Evolutionary conservation across 2,888 invertebrate species (phyloP).

Genomic region (Erebia palarica): DNA sequence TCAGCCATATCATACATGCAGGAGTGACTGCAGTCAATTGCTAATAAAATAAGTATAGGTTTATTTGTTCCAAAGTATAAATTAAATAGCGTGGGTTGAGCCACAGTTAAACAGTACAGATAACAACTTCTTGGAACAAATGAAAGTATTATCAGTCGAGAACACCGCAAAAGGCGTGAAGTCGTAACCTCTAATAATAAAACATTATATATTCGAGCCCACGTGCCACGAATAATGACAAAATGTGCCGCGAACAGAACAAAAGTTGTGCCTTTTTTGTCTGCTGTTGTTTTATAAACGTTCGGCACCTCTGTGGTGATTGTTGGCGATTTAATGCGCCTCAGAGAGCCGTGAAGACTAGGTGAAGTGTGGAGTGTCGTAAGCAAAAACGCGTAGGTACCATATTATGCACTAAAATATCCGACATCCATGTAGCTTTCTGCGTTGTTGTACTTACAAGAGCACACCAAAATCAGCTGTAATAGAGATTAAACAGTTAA

Average conservation of each 20-base stretch:
- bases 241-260: constrained; percentile 67
- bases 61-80: background rate
- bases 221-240: constrained; percentile 78
- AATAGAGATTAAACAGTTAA: too few species aligned
- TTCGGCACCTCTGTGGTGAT: constrained; percentile 64
- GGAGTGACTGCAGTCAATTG: too few species aligned
- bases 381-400: background rate
- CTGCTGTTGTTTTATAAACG: constrained; percentile 59
- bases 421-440: background rate
- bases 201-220: constrained; percentile 80
- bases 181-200: constrained; percentile 77
- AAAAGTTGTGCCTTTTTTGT: constrained; percentile 68
- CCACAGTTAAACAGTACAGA: constrained; percentile 48
- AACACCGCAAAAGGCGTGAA: constrained; percentile 74
- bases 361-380: constrained; percentile 1
- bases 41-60: constrained; percentile 13
- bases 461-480: too few species aligned
- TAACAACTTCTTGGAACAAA: constrained; percentile 75
- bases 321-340: constrained; percentile 45
- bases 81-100: background rate
- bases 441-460: too few species aligned
- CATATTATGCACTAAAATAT: background rate
- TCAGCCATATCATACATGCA: too few species aligned
- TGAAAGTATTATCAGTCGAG: constrained; percentile 76
- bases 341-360: constrained; percentile 8